Evolutionary conservation across 2,797 vertebrate genomes (phyloP).

Genomic region (Sebastes diploproa): DNA sequence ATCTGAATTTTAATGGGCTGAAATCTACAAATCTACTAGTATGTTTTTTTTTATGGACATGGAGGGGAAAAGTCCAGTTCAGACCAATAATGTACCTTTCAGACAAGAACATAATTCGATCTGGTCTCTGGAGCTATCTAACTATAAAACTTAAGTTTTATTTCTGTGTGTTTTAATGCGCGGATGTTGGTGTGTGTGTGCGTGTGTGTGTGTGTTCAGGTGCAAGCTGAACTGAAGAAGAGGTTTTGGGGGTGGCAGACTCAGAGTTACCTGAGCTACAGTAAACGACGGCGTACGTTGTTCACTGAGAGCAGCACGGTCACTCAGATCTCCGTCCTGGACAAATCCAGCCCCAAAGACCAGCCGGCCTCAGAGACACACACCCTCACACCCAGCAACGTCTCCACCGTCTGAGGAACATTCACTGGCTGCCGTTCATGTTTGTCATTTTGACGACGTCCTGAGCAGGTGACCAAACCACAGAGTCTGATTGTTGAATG

Average conservation of each 20-base stretch:
- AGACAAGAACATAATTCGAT: background rate
- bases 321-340: conserved; percentile 86
- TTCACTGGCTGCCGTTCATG: background rate
- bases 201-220: conserved; percentile 66
- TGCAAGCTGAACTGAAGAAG: conserved; percentile 88
- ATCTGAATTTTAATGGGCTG: background rate
- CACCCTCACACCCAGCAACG: conserved; percentile 7
- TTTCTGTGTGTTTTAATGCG: background rate
- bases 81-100: background rate
- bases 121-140: background rate
- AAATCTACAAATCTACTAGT: background rate
- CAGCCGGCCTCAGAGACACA: conserved; percentile 47
- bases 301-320: conserved; percentile 75
- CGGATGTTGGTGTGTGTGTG: background rate
- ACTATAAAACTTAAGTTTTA: too few species aligned
- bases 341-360: conserved; percentile 81
- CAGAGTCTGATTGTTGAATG: conserved; percentile 31
- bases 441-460: background rate
- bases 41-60: background rate
- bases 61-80: too few species aligned
- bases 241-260: conserved; percentile 84
- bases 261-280: conserved; percentile 83
- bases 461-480: conserved; percentile 5
- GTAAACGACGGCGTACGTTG: conserved; percentile 69
- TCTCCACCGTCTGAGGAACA: conserved; percentile 51